Base-by-base conservation (phyloP, 2,113 vertebrate genomes). In the Maylandia zebra region DNA sequence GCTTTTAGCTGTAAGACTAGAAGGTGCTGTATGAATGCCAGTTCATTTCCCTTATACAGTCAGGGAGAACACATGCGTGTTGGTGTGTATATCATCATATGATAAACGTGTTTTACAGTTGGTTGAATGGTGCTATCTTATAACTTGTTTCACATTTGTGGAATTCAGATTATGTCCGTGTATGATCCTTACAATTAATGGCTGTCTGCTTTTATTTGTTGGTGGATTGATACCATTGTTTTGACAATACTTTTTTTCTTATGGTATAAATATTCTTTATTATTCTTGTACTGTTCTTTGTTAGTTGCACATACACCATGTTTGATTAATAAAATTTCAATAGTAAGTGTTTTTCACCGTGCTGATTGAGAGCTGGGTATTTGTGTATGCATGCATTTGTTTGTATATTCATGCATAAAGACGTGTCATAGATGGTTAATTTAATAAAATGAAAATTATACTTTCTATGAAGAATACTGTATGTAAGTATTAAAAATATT, bases 201-300 rank as follows among this genome's bases (percentile, higher is more conserved):
- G 50, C 85, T 55, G 48, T 90, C 4, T 90, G 43, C 38, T 74
- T 74, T 86, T 89, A 43, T 88, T 80, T 87, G 88, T 92, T 88
- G 88, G 87, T 83, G 85, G 87, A 82, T 94, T 95, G 95, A 96
- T 92, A 86, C 55, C 87, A 76, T 92, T 93, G 45, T 32, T 93
- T 92, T 86, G 92, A 80, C 79, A 2, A 93, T 52, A 92, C 90
- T 30, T 13, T 81, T 92, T 92, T 84, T 91, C 82, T 90, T 93
- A 90, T 91, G 90, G 94, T 92, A 95, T 94, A 95, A 90, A 93
- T 95, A 80, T 92, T 19, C 16, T 90, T 94, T 83, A 94, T 88
- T 94, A 90, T 94, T 96, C 91, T 88, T 95, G 95, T 96, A 96
- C 97, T 96, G 96, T 98, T 97, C 94, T 95, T 94, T 94, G 94